Evolutionary conservation across 2,113 vertebrate genomes (phyloP).

Genomic region (Mastomys coucha): DNA sequence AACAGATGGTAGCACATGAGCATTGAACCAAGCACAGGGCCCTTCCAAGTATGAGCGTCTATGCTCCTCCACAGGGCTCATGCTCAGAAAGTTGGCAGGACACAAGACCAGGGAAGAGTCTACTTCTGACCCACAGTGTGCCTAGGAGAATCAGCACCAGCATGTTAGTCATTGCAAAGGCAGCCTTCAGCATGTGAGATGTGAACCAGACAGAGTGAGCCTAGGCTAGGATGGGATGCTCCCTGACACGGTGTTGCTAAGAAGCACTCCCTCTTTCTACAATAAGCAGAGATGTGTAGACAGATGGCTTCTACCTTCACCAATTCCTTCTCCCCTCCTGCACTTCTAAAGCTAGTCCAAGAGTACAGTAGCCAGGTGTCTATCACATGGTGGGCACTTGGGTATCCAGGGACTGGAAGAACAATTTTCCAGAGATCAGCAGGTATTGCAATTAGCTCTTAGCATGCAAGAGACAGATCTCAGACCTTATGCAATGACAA

Average conservation of each 20-base stretch:
- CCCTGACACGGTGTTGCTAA: background rate
- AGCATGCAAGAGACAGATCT: background rate
- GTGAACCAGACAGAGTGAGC: background rate
- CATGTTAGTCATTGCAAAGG: background rate
- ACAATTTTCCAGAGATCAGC: background rate
- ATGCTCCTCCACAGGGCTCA: fast-evolving
- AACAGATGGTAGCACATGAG: background rate
- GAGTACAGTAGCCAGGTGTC: background rate
- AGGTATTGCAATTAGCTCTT: background rate
- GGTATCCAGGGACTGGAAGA: background rate
- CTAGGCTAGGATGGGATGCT: background rate
- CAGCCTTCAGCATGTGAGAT: background rate
- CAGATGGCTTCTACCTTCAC: background rate
- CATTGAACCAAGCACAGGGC: background rate
- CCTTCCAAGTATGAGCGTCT: too few relatives aligned
- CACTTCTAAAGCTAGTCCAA: background rate
- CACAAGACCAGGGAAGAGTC: background rate
- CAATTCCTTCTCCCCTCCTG: background rate
- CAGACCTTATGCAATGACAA: background rate
- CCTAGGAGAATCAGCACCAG: background rate
- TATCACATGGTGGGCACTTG: background rate
- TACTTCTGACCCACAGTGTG: background rate
- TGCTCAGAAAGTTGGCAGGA: background rate
- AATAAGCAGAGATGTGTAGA: background rate
- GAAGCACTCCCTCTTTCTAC: background rate